Conservation (phyloP, 2,797 vertebrate genomes). For the Platyrinchus mystaceus region DNA sequence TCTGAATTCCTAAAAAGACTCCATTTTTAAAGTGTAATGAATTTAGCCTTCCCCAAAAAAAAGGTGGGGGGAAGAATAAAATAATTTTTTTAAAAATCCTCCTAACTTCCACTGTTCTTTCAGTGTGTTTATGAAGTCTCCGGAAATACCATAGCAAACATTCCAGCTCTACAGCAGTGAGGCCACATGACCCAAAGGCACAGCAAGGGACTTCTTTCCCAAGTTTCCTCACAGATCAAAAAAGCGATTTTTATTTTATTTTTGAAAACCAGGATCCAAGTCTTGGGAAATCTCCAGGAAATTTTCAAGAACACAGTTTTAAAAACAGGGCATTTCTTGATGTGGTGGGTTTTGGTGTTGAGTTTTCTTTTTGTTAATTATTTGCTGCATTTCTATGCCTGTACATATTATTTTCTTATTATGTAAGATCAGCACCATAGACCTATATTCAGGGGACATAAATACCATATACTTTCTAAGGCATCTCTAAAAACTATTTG, state of each 20-base stretch:
- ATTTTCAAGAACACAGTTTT: not conserved
- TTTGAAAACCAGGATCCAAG: not conserved
- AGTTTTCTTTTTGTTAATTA: not conserved
- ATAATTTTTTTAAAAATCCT: not conserved
- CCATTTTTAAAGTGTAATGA: not conserved
- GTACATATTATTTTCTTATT: not conserved
- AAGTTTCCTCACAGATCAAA: not conserved
- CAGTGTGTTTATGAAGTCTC: conserved; percentile 78
- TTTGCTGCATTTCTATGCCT: not conserved
- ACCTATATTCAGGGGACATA: not conserved
- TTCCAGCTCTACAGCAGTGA: conserved; percentile 74
- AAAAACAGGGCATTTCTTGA: not conserved
- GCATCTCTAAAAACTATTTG: not conserved
- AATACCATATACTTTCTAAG: not conserved
- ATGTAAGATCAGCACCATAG: not conserved
- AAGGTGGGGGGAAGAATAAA: not conserved
- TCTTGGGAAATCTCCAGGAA: not conserved
- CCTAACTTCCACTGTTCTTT: not conserved
- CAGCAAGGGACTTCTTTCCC: conserved; percentile 43
- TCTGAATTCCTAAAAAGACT: not conserved
- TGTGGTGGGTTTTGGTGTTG: not conserved
- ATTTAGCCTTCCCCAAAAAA: not conserved
- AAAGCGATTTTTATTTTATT: not conserved
- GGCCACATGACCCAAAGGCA: conserved; percentile 77
- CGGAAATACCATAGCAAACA: conserved; percentile 85